Percentiles rank a stretch among this genome's conserved stretches.
phyloP scores from a whole-genome alignment of 2,888 invertebrate species.

The Blera fallax region DNA sequence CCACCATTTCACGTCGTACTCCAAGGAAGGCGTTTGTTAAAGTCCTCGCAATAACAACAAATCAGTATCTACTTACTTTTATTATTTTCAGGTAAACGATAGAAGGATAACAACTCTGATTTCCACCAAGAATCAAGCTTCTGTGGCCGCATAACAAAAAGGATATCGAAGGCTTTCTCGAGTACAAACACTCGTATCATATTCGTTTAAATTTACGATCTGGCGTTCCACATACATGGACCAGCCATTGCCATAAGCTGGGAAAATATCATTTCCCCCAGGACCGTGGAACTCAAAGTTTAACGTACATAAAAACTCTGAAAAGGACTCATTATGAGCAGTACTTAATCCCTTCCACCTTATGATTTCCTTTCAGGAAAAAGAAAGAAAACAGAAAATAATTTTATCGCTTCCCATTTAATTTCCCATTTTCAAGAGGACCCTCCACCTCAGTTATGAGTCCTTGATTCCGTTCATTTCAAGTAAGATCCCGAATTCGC shows the following conservation, averaged over 20 bases:
- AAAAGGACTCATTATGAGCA: background rate
- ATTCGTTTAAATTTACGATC: background rate
- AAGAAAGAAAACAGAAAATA: slow-evolving; percentile 1
- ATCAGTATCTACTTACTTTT: too few relatives aligned
- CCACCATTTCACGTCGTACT: too few relatives aligned
- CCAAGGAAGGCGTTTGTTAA: too few relatives aligned
- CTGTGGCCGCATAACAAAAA: background rate
- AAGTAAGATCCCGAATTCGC: slow-evolving; percentile 1
- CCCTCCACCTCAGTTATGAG: background rate
- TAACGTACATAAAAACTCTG: slow-evolving; percentile 1
- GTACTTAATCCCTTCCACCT: slow-evolving; percentile 31
- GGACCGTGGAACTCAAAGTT: background rate
- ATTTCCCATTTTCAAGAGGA: slow-evolving; percentile 15
- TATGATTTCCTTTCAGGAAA: slow-evolving; percentile 2
- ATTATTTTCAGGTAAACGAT: too few relatives aligned
- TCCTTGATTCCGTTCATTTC: background rate
- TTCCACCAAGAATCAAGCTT: background rate
- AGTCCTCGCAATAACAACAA: too few relatives aligned
- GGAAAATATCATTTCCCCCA: background rate
- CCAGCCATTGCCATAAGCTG: slow-evolving; percentile 8
- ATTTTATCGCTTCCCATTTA: slow-evolving; percentile 45
- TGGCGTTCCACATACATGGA: background rate
- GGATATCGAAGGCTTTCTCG: background rate
- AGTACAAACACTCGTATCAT: background rate
- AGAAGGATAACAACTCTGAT: background rate